phyloP scores from a whole-genome alignment of 2,113 vertebrate species.

The Motacilla alba region DNA sequence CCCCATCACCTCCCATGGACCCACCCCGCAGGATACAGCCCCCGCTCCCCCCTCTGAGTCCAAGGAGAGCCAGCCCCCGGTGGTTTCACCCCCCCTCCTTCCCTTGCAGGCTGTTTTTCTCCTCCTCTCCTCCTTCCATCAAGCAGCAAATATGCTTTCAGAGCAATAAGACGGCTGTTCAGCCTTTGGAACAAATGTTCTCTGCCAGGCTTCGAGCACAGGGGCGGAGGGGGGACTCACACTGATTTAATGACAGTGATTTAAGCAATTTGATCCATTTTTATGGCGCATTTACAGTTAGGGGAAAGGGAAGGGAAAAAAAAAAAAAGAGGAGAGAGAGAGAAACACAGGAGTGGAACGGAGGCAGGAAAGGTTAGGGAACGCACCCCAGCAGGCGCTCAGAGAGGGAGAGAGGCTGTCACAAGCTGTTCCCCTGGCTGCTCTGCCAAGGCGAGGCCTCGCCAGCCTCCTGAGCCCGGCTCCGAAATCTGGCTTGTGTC shows the following conservation, averaged over 20 bases:
- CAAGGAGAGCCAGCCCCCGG: neutral
- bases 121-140: constrained; percentile 61
- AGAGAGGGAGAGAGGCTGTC: neutral
- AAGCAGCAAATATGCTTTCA: constrained; percentile 70
- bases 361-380: constrained; percentile 64
- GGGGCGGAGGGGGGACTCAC: constrained; percentile 65
- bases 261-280: constrained; percentile 71
- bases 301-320: neutral
- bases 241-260: constrained; percentile 70
- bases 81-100: constrained; percentile 27
- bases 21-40: neutral
- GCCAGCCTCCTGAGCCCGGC: neutral
- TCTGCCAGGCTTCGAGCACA: constrained; percentile 58
- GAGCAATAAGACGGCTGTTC: constrained; percentile 66
- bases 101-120: constrained; percentile 54
- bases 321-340: constrained; percentile 7
- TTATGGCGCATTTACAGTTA: constrained; percentile 67
- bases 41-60: neutral
- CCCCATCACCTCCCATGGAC: neutral
- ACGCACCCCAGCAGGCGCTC: constrained; percentile 45
- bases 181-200: constrained; percentile 70
- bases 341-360: constrained; percentile 47
- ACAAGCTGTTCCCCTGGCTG: constrained; percentile 38
- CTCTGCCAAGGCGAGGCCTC: constrained; percentile 31
- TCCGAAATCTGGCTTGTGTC: neutral